These are phyloP conservation scores for Lacanobia oleracea DNA, from an alignment of 2,888 invertebrate genomes.

Conservation along the genomic window DNA sequence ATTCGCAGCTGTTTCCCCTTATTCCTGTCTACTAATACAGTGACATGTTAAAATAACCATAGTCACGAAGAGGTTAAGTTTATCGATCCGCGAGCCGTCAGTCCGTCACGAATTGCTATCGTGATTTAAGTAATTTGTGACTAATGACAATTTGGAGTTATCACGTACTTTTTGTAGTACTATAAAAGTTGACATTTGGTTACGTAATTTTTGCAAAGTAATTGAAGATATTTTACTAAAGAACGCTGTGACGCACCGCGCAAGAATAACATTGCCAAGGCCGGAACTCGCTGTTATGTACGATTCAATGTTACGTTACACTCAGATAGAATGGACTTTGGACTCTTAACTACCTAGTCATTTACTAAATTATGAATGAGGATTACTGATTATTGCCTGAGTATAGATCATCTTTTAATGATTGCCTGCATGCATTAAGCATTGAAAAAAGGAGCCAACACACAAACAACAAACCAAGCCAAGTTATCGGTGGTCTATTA, in stretches of 20 bases:
- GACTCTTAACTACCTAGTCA: constrained; percentile 23
- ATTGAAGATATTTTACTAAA: constrained; percentile 39
- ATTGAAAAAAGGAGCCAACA: too few species aligned
- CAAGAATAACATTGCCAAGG: constrained; percentile 57
- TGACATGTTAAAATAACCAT: constrained; percentile 19
- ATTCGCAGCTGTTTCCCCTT: background rate
- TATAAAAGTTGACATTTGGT: background rate
- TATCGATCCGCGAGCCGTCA: constrained; percentile 19
- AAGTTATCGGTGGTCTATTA: too few species aligned
- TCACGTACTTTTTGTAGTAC: background rate
- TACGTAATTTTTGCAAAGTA: constrained; percentile 30
- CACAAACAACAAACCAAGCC: too few species aligned
- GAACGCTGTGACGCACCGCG: constrained; percentile 54
- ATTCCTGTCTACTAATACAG: background rate
- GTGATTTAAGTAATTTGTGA: constrained; percentile 6
- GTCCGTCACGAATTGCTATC: constrained; percentile 23
- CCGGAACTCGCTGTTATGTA: constrained; percentile 35
- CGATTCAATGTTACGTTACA: constrained; percentile 1
- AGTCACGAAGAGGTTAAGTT: constrained; percentile 44
- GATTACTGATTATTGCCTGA: constrained; percentile 5
- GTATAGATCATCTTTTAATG: too few species aligned
- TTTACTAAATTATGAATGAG: background rate
- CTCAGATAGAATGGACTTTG: constrained; percentile 35
- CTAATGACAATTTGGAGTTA: constrained; percentile 9
- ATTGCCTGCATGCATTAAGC: too few species aligned